Base-by-base conservation (phyloP, 1,140 invertebrate genomes). In the Scaptodrosophila lebanonensis region DNA sequence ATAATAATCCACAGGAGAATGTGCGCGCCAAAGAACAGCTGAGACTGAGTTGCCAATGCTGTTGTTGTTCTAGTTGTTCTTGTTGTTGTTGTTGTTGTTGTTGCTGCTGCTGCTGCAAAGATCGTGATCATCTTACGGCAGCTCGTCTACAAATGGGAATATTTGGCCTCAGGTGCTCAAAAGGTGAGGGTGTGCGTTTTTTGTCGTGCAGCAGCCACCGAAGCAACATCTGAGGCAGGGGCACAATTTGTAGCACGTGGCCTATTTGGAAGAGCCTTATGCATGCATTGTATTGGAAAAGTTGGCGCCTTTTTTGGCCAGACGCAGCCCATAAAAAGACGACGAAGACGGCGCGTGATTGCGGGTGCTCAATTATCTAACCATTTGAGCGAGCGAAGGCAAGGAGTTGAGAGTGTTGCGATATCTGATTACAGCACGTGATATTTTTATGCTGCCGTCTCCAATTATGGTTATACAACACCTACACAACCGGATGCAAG, bases 291-390 rank as follows among this genome's bases (percentile, higher is more conserved):
- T 61, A 38, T 36, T 29, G 48, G 56, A 48, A 60, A 64, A 44
- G 71, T 75, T 82, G 76, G 75, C 66, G 76, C 76, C 58, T 43
- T 70, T 83, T 77, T 70, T 65, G 62, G 62, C 43, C 49, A 65
- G 38, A 53, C 43, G 62, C 35, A 4, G n/a, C 17, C 62, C 56
- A 53, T 60, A 64, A 53, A 61, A 54, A 65, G 59, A 25, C 33
- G 12, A 15, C 18, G 47, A 38, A 13, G 30, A 18, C n/a, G 42
- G 13, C 16, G 18, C 50, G 44, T 65, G 57, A 65, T 65, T 65
- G 62, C 62, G 62, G 62, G 57, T 65, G 57, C 62, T 61, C 57
- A 65, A 65, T 65, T 65, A 65, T 65, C 61, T 60, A 53, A 64
- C 56, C 61, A 40, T 62, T 50, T 39, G 36, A 53, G 36, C 16